Evolutionary conservation across 2,888 invertebrate species (phyloP), one percentile per base, ranked within the genome.

Genomic region (Mesochorus sp.): DNA sequence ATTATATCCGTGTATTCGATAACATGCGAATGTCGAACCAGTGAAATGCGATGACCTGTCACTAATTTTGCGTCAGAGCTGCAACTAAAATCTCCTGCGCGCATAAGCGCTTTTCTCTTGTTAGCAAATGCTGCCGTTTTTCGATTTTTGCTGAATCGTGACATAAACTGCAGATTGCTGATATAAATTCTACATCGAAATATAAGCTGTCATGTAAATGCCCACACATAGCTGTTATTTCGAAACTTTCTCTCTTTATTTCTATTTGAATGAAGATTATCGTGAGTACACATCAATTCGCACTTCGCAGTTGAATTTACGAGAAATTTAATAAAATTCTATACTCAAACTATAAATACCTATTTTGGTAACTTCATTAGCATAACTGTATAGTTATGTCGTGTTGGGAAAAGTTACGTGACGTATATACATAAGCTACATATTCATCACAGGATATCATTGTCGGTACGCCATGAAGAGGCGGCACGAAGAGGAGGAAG

Each of bases 401-500:
- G n/a, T 59, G 49, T 49, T 26, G 26, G 8, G 19, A 12, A 37
- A 59, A 70, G 24, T 37, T 34, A 21, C 37, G 17, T 59, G n/a
- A 37, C 6, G 59, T n/a, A 2, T 17, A 17, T 2, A 6, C 17
- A 2, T 8, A 17, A 55, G 21, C 8, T 44, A 0, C 8, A 37
- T 5, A 39, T 5, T 0, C 6, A 39, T 39, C 24, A n/a, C n/a
- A 49, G 24, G 19, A 70, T 57, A 49, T 42, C 26, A 59, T 74
- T 47, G 42, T 44, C 34, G 8, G 19, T 64, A 42, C 39, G 53
- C 21, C 47, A 21, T 28, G 64, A 34, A 28, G 51, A 51, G 24
- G 44, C 57, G 49, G 42, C 84, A 86, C n/a, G n/a, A n/a, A n/a
- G n/a, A n/a, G n/a, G n/a, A n/a, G n/a, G 85, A 83, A 83, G 86